Percentiles rank a stretch among this genome's conserved stretches.
phyloP scores from a whole-genome alignment of 2,888 invertebrate genomes.

The Conus canariensis region DNA sequence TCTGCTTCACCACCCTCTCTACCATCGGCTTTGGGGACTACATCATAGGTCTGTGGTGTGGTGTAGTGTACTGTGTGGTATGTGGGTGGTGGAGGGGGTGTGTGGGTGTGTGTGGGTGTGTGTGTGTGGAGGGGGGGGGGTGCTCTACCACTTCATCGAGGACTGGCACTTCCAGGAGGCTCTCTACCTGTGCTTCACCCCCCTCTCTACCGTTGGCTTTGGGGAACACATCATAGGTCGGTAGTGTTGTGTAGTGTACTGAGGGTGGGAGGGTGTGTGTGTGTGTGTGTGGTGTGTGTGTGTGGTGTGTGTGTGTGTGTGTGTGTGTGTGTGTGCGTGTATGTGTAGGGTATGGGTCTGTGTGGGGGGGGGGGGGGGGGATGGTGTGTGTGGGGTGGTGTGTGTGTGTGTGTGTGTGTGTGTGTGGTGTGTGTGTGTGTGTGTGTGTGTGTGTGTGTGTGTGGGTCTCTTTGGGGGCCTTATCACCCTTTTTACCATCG shows the following conservation, averaged over 20 bases:
- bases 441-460: too few species aligned
- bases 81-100: not conserved
- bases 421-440: too few species aligned
- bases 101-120: too few species aligned
- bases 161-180: slow-evolving; percentile 69
- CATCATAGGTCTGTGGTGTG: slow-evolving; percentile 52
- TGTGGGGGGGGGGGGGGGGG: too few species aligned
- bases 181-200: slow-evolving; percentile 71
- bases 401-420: too few species aligned
- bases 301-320: too few species aligned
- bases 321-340: too few species aligned
- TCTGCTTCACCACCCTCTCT: slow-evolving; percentile 70
- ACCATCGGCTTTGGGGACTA: slow-evolving; percentile 67
- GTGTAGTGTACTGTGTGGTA: not conserved
- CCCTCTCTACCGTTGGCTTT: slow-evolving; percentile 70
- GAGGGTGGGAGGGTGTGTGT: not conserved
- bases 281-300: too few species aligned
- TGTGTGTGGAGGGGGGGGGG: slow-evolving; percentile 35
- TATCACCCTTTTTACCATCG: too few species aligned
- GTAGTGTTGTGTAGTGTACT: slow-evolving; percentile 15
- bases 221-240: slow-evolving; percentile 72
- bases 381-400: too few species aligned
- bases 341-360: too few species aligned
- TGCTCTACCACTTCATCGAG: slow-evolving; percentile 50
- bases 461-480: too few species aligned